Evolutionary conservation across 2,113 vertebrate species (phyloP), one percentile per base, ranked within the genome.

Genomic region (Taxidea taxus): DNA sequence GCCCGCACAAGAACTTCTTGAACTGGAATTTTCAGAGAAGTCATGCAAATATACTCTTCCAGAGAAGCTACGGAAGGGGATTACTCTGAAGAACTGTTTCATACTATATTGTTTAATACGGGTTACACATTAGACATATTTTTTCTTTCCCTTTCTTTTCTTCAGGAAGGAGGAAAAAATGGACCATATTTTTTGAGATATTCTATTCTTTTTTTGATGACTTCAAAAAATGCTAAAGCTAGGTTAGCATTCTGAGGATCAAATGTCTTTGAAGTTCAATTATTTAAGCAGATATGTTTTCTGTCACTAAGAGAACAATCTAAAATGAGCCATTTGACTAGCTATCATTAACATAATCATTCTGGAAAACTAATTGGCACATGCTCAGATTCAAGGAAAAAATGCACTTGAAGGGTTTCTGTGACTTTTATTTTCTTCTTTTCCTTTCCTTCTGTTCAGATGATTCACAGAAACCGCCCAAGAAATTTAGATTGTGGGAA

Each of bases 21-120:
- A 92, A 94, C 34, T 89, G 39, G 62, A 42, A 95, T 72, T 92
- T 91, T 92, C 49, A 84, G 16, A 93, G 68, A 97, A 87, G 23
- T 3, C 74, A 84, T 83, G 56, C 12, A 82, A 94, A 80, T 91
- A 27, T 78, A 85, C 49, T 83, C 3, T 93, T 80, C 87, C n/a
- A 85, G 6, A 96, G 29, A 68, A 66, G 20, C n/a, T 64, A 31
- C 47, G 77, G 42, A 86, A 95, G 9, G 20, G 27, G 70, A 77
- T 51, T 64, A 51, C 82, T 92, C 34, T 90, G 34, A 95, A 66
- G 25, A 74, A 54, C 75, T 47, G 83, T 87, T 93, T 81, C 54
- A 68, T n/a, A 78, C 51, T 12, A 9, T 51, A 87, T 49, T 68
- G 95, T 75, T 44, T 93, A 85, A 91, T 89, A 93, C 62, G 6